Evolutionary conservation across 2,888 invertebrate genomes (phyloP).

Genomic region (Eucriotettix oculatus): DNA sequence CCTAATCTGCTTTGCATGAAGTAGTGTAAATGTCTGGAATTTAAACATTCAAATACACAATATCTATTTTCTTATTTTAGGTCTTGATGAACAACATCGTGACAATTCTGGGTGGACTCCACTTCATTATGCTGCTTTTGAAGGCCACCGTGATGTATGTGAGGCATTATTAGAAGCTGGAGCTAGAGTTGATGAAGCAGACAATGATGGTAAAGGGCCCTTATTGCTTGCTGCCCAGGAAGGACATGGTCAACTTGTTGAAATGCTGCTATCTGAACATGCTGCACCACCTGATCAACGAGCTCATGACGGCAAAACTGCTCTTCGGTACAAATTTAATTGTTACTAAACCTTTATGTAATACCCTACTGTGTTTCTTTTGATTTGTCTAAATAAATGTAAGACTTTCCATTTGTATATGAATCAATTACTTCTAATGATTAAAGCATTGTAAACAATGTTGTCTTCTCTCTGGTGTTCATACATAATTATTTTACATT

Average conservation of each 20-base stretch:
- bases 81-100: conserved; percentile 71
- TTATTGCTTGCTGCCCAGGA: conserved; percentile 81
- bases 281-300: conserved; percentile 66
- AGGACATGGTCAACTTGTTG: conserved; percentile 55
- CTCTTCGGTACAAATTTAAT: conserved; percentile 42
- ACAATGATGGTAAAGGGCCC: conserved; percentile 81
- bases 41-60: not conserved
- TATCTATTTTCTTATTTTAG: conserved; percentile 17
- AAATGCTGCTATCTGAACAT: conserved; percentile 53
- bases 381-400: too few species aligned
- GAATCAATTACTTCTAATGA: too few species aligned
- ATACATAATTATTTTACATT: too few species aligned
- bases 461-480: too few species aligned
- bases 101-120: conserved; percentile 98
- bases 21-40: too few species aligned
- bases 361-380: too few species aligned
- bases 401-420: too few species aligned
- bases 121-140: conserved; percentile 87
- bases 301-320: conserved; percentile 82
- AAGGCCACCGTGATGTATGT: conserved; percentile 73
- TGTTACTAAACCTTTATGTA: not conserved
- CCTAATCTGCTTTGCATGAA: too few species aligned
- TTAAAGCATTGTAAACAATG: too few species aligned
- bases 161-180: conserved; percentile 72
- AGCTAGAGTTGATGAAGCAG: conserved; percentile 57